Evolutionary conservation across 2,113 vertebrate species (phyloP).

Genomic region (Paramormyrops kingsleyae): DNA sequence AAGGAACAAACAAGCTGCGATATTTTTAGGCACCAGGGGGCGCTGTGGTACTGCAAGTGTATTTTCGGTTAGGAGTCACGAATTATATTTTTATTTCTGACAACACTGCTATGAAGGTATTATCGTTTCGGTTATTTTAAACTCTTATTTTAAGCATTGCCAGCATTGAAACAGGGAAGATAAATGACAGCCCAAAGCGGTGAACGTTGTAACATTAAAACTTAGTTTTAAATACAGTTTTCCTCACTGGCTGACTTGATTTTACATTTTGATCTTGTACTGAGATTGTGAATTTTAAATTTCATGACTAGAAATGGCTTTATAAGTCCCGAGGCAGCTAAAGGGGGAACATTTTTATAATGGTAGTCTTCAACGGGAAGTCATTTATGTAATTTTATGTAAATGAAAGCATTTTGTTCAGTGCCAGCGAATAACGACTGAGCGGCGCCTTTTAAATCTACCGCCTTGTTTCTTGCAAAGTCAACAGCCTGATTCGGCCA

Average conservation of each 20-base stretch:
- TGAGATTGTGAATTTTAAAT: constrained; percentile 5
- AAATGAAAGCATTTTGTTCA: background rate
- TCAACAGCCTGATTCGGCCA: background rate
- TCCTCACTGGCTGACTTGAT: background rate
- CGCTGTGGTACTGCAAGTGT: background rate
- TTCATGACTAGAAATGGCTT: background rate
- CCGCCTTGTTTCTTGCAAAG: background rate
- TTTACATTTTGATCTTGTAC: background rate
- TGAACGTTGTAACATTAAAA: constrained; percentile 7
- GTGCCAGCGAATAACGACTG: background rate
- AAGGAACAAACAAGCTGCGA: background rate
- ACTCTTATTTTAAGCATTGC: constrained; percentile 3
- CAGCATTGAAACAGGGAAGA: background rate
- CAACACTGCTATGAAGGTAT: background rate
- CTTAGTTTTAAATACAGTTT: constrained; percentile 4
- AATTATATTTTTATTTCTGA: background rate
- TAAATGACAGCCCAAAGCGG: background rate
- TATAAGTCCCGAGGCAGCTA: background rate
- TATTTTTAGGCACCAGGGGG: background rate
- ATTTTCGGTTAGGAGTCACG: background rate
- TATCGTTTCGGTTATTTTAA: constrained; percentile 8
- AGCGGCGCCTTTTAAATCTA: background rate
- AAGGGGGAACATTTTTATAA: background rate
- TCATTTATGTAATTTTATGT: background rate
- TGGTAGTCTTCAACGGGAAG: background rate